Evolutionary conservation across 2,113 vertebrate genomes (phyloP), one percentile per base, ranked within the genome.

Genomic region (Blennius ocellaris): DNA sequence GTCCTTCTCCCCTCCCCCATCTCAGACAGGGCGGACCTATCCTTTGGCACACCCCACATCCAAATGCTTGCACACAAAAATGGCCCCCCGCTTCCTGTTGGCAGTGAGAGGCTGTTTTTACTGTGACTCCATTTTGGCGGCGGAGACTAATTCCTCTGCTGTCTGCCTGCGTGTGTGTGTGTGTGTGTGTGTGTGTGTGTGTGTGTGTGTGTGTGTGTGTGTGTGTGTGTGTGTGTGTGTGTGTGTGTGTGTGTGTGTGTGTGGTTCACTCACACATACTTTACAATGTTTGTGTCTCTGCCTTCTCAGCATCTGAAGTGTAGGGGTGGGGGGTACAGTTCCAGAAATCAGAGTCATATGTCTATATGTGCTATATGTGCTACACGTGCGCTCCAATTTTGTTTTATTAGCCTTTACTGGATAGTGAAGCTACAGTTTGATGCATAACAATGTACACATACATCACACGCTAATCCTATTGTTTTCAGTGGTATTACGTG

Each of bases 71-170:
- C 73, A 77, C 81, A 83, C 69, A 76, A 50, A 76, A 73, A 80
- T 36, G n/a, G 60, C 30, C 60, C 78, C 59, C 68, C 63, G 77
- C 82, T 92, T 92, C 89, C 90, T 92, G 89, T 88, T 71, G 64
- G 78, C 11, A 54, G 58, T 55, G 50, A 66, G 45, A 70, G 74
- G 55, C 78, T 87, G 86, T 82, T 90, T 92, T 90, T 81, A 85
- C 81, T 88, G 79, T 56, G 77, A 81, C 80, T 86, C 76, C 69
- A 65, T 84, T 86, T 85, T 89, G 84, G 87, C 88, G 48, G 69
- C 57, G 76, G 60, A 52, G 65, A 66, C 64, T 82, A 86, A 84
- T 82, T 78, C 83, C 82, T 85, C 68, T 73, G 54, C 74, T 81
- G 80, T 74, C 77, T 90, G 71, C 43, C 39, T 79, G 7, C 37